A percentile compares a stretch with the other conserved stretches of the same genome.
phyloP scores from a whole-genome alignment of 2,888 invertebrate species.

The Lydus trimaculatus region DNA sequence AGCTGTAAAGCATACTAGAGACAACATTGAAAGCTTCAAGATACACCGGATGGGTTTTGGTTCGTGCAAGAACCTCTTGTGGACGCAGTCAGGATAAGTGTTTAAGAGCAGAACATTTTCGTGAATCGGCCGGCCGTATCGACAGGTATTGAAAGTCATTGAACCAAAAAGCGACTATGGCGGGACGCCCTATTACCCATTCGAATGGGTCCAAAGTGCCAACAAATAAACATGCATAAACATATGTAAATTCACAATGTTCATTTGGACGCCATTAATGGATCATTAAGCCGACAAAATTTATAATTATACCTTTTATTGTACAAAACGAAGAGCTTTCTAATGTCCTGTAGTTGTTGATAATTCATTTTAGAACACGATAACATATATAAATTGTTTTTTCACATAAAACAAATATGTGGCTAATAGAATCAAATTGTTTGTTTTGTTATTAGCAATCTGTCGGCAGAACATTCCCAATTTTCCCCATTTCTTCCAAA shows the following conservation, averaged over 20 bases:
- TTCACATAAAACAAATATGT: neutral
- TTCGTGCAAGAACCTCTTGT: constrained; percentile 30
- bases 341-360: constrained; percentile 17
- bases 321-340: neutral
- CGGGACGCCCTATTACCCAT: constrained; percentile 46
- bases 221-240: constrained; percentile 10
- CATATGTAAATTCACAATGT: neutral
- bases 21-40: constrained; percentile 11
- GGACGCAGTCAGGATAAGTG: constrained; percentile 37
- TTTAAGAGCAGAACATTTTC: constrained; percentile 37
- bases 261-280: constrained; percentile 15
- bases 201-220: constrained; percentile 38
- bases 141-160: constrained; percentile 43
- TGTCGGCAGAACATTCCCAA: neutral
- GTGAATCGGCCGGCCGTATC: constrained; percentile 39
- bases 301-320: neutral
- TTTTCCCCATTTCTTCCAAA: neutral
- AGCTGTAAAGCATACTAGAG: neutral
- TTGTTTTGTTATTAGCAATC: neutral
- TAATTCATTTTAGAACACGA: neutral
- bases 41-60: constrained; percentile 23
- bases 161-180: constrained; percentile 43
- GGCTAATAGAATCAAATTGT: neutral
- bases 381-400: neutral
- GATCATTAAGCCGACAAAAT: constrained; percentile 18